Conservation (phyloP, 2,888 invertebrate genomes). For the Synanthedon formicaeformis region DNA sequence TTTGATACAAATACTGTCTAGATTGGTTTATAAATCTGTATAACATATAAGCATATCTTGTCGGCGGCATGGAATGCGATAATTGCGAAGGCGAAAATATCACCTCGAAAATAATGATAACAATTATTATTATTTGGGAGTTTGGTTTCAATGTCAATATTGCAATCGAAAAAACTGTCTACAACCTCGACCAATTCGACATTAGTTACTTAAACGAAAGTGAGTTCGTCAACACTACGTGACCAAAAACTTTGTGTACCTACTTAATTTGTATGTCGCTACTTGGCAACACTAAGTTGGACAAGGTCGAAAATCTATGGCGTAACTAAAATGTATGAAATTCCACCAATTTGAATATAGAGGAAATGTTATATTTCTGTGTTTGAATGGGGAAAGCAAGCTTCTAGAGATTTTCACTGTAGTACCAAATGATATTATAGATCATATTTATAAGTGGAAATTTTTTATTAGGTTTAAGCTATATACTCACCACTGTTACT, state of each 20-base stretch:
- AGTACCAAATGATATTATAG: too few relatives aligned
- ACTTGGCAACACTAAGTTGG: slow-evolving; percentile 20
- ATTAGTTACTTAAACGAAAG: slow-evolving; percentile 35
- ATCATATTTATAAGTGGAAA: too few relatives aligned
- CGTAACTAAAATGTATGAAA: slow-evolving; percentile 13
- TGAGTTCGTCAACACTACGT: slow-evolving; percentile 35
- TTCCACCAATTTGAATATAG: too few relatives aligned
- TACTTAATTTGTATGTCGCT: slow-evolving; percentile 24
- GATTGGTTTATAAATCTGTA: too few relatives aligned
- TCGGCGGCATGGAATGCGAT: too few relatives aligned
- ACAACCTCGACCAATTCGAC: slow-evolving; percentile 29
- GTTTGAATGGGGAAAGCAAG: not conserved
- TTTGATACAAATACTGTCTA: too few relatives aligned
- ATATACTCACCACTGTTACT: too few relatives aligned
- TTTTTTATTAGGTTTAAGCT: too few relatives aligned
- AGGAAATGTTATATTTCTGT: slow-evolving; percentile 2
- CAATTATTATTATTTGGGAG: not conserved
- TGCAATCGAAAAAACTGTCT: slow-evolving; percentile 13
- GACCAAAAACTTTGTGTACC: slow-evolving; percentile 28
- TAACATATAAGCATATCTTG: not conserved
- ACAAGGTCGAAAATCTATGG: slow-evolving; percentile 33
- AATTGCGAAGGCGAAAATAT: not conserved
- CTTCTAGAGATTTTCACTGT: too few relatives aligned
- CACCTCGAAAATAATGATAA: not conserved
- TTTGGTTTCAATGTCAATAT: slow-evolving; percentile 31